A percentile compares a stretch with the other conserved stretches of the same genome.
These are phyloP conservation scores for Tetraodon nigroviridis DNA, from an alignment of 2,113 vertebrate species.

Conservation along the genomic window DNA sequence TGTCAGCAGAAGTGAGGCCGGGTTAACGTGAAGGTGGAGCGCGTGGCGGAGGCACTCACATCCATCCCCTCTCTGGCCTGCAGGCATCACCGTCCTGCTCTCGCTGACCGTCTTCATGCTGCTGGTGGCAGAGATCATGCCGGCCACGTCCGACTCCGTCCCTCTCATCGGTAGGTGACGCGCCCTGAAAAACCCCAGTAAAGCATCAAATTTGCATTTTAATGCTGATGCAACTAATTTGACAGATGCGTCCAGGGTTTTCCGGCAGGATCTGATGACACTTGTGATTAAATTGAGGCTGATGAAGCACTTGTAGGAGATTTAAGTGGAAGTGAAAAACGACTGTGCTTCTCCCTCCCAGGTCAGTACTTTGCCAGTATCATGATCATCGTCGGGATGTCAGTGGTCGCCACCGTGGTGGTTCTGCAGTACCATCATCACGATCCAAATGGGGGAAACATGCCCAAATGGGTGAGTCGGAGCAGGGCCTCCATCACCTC, in stretches of 20 bases:
- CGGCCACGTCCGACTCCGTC: constrained; percentile 74
- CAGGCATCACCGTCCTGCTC: constrained; percentile 72
- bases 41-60: background rate
- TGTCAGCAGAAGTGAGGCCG: constrained; percentile 5
- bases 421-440: constrained; percentile 82
- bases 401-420: constrained; percentile 78
- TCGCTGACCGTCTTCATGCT: constrained; percentile 75
- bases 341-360: constrained; percentile 29
- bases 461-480: constrained; percentile 79
- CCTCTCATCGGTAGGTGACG: constrained; percentile 70
- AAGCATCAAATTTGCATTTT: no score
- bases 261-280: no score
- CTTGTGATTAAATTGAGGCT: no score
- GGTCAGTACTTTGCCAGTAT: constrained; percentile 83
- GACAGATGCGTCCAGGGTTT: no score
- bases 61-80: constrained; percentile 25
- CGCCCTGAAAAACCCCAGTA: background rate
- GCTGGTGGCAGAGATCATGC: constrained; percentile 73
- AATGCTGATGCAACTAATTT: no score
- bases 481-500: background rate
- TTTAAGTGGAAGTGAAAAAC: background rate
- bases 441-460: constrained; percentile 76
- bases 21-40: background rate
- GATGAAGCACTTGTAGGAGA: no score
- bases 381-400: constrained; percentile 82